Conservation (phyloP, 2,113 vertebrate species). For the Ginglymostoma cirratum region DNA sequence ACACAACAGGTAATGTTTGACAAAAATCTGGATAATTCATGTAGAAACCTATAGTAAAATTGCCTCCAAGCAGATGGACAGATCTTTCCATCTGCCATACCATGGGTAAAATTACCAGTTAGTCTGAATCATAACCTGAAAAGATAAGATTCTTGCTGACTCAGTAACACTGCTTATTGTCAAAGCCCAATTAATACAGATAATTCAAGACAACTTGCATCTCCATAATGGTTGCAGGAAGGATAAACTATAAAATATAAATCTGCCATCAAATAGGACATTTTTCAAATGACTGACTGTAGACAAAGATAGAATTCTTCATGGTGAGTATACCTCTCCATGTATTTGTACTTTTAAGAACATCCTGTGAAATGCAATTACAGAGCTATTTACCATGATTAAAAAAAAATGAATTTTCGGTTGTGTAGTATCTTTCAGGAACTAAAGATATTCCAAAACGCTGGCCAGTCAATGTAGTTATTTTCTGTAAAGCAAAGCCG, state of each 20-base stretch:
- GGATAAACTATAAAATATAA: neutral
- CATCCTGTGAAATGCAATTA: neutral
- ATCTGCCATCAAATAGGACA: neutral
- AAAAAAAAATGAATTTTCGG: neutral
- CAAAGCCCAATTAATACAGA: neutral
- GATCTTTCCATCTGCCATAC: too few relatives aligned
- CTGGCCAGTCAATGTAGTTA: neutral
- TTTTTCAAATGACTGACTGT: neutral
- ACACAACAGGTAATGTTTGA: constrained; percentile 56
- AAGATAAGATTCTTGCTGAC: neutral
- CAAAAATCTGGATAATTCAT: neutral
- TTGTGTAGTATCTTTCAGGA: neutral
- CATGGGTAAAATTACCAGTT: neutral
- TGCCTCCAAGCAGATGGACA: neutral
- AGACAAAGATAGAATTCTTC: neutral
- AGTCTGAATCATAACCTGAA: neutral
- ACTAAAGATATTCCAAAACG: neutral
- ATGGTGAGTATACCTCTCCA: neutral
- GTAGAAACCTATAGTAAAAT: neutral
- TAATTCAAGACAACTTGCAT: neutral
- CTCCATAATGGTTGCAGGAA: neutral
- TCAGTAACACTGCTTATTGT: neutral
- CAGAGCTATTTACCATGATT: neutral
- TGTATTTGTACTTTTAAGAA: neutral
- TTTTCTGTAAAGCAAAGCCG: neutral